Percentiles rank a stretch among this genome's conserved stretches.
Evolutionary conservation across 1,140 invertebrate species (phyloP).

Genomic region (Drosophila triauraria): DNA sequence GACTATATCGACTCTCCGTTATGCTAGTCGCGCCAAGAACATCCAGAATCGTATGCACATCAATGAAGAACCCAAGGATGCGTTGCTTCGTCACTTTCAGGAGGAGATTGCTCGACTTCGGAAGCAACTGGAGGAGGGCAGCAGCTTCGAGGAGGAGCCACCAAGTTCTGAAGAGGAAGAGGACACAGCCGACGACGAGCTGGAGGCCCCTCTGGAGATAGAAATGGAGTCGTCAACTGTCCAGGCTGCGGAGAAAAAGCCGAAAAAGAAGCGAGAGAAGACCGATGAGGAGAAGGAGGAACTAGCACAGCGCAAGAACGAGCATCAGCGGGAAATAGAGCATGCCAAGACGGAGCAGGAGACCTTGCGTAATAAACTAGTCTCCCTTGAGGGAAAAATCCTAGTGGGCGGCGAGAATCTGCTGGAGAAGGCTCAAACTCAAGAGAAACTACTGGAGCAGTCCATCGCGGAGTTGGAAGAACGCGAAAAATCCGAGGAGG

Average conservation of each 20-base stretch:
- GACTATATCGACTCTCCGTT: constrained; percentile 97
- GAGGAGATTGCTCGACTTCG: constrained; percentile 97
- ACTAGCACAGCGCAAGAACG: constrained; percentile 87
- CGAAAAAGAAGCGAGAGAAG: constrained; percentile 86
- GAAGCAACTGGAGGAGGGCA: constrained; percentile 91
- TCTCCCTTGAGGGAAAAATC: constrained; percentile 97
- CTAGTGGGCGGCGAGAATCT: constrained; percentile 99
- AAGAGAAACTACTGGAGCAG: constrained; percentile 95
- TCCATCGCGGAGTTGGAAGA: constrained; percentile 96
- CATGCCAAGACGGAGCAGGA: constrained; percentile 88
- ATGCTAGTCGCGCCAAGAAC: constrained; percentile 98
- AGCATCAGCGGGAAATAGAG: constrained; percentile 87
- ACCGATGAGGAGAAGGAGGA: constrained; percentile 88
- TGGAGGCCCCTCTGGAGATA: constrained; percentile 82
- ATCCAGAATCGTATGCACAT: constrained; percentile 98
- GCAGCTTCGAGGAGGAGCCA: constrained; percentile 77
- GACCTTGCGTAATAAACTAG: constrained; percentile 93
- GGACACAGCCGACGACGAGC: constrained; percentile 62
- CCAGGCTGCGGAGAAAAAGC: constrained; percentile 81
- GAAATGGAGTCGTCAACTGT: constrained; percentile 84
- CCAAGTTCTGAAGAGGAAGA: constrained; percentile 77
- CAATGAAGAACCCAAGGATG: constrained; percentile 99
- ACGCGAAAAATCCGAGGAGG: constrained; percentile 92
- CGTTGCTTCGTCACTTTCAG: constrained; percentile 97
- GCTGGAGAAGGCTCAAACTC: constrained; percentile 97